Evolutionary conservation across 2,113 vertebrate species (phyloP), one percentile per base, ranked within the genome.

Genomic region (Proteles cristata): DNA sequence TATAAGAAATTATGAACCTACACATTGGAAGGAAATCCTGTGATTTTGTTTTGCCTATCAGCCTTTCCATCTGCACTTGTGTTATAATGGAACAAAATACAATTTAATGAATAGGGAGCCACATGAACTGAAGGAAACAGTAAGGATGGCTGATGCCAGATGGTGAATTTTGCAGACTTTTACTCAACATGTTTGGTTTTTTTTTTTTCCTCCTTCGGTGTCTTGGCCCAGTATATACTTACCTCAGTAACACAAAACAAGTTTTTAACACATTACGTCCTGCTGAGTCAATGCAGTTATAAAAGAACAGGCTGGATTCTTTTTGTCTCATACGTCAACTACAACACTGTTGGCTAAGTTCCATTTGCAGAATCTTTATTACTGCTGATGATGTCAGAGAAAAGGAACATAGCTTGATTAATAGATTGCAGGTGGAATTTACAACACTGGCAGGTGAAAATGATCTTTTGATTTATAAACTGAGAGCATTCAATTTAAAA

Each of bases 361-460:
- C 83, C 83, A 50, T 90, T 93, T 81, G 50, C 74, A 98, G 96
- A 89, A 35, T 91, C 79, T 94, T 96, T 88, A 88, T 96, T 58
- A 92, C 69, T 86, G 84, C 80, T 79, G 66, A 85, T 98, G 96
- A 97, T 88, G 81, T 96, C 88, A 97, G 90, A 88, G 92, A 79
- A 58, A 93, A 92, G 71, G 81, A 94, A 65, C 90, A 85, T 1
- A 69, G 88, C 11, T 48, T 96, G 96, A 93, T 89, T 92, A 85
- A 96, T 91, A 97, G 81, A 95, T 65, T 83, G 89, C 93, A 95
- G 90, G 94, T 97, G 93, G 92, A 66, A 90, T 91, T 96, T 93
- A 82, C 68, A 94, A 66, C 26, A 53, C 6, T 79, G 68, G 53
- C 81, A 98, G 39, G 80, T 55, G 76, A 94, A 92, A 91, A 95